Evolutionary conservation across 2,797 vertebrate genomes (phyloP).

Genomic region (Alectoris magna): DNA sequence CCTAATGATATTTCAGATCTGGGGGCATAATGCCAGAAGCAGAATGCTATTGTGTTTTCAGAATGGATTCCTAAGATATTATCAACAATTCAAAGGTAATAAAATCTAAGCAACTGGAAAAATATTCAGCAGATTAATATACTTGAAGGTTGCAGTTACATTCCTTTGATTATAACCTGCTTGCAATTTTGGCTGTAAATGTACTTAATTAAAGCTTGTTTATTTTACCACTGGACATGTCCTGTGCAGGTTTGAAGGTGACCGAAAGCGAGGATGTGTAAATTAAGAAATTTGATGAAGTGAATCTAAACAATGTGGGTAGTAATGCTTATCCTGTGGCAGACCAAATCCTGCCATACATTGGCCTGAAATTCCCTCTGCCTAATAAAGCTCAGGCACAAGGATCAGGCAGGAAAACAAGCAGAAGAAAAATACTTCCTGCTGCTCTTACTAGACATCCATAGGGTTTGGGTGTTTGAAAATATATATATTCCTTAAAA

Average conservation of each 20-base stretch:
- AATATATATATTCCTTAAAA: not conserved
- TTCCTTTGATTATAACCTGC: not conserved
- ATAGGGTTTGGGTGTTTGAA: not conserved
- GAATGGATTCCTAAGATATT: not conserved
- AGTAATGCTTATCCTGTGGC: not conserved
- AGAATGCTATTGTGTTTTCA: not conserved
- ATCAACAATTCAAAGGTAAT: not conserved
- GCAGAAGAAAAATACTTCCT: fast-evolving
- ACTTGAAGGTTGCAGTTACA: not conserved
- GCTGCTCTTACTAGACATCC: not conserved
- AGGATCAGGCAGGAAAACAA: not conserved
- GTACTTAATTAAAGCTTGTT: not conserved
- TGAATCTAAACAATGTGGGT: not conserved
- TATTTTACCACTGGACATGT: not conserved
- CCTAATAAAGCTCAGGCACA: not conserved
- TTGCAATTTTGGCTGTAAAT: not conserved
- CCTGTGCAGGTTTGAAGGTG: not conserved
- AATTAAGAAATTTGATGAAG: not conserved
- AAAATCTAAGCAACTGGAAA: constrained; percentile 19
- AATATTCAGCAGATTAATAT: not conserved
- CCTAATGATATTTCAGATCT: not conserved
- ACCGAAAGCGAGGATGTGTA: fast-evolving
- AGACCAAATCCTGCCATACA: not conserved
- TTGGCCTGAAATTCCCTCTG: not conserved
- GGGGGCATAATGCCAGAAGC: not conserved